A percentile compares a stretch with the other conserved stretches of the same genome.
phyloP scores from a whole-genome alignment of 2,113 vertebrate species.

The Hucho hucho region DNA sequence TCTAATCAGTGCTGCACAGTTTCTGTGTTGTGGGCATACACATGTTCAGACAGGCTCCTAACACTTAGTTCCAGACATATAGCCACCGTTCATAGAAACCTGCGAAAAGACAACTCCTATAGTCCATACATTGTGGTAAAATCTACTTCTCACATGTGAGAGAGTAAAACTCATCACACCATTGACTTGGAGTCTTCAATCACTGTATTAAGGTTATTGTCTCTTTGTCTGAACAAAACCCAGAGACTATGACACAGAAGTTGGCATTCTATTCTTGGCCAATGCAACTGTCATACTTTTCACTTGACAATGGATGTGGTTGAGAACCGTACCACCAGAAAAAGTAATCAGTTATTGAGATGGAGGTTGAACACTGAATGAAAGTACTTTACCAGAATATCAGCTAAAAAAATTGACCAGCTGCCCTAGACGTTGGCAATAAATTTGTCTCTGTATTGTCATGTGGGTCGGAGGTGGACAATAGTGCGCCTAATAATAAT shows the following conservation, averaged over 20 bases:
- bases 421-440: not conserved
- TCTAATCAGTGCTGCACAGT: not conserved
- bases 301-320: constrained; percentile 3
- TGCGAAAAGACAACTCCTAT: constrained; percentile 10
- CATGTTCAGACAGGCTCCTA: not conserved
- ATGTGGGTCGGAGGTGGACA: no score
- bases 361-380: not conserved
- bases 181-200: constrained; percentile 22
- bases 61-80: not conserved
- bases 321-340: constrained; percentile 25
- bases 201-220: constrained; percentile 22
- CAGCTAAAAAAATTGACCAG: not conserved
- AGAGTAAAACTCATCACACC: constrained; percentile 21
- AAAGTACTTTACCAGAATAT: not conserved
- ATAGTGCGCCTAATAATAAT: no score
- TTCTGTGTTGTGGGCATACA: not conserved
- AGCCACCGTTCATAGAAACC: not conserved
- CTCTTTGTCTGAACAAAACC: constrained; percentile 39
- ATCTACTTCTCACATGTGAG: constrained; percentile 7
- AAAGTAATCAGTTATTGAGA: not conserved
- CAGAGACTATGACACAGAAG: not conserved
- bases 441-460: not conserved
- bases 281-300: constrained; percentile 6
- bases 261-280: not conserved
- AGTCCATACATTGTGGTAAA: not conserved